Conservation (phyloP, 2,888 invertebrate genomes). For the Diaphora mendica region DNA sequence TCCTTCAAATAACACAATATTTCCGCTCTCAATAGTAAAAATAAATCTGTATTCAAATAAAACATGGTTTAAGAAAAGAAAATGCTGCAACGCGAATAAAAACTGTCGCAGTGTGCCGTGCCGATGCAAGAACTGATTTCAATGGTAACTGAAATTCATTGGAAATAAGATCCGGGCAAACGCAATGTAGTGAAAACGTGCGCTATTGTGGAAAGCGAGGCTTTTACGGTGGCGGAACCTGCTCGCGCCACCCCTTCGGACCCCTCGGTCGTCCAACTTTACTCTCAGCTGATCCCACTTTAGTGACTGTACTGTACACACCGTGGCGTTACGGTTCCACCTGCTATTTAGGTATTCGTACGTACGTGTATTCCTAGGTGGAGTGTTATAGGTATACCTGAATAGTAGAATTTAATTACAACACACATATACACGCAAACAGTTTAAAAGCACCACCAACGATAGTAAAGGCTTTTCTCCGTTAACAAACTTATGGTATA, state of each 20-base stretch:
- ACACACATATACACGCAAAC: neutral
- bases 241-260: slow-evolving; percentile 17
- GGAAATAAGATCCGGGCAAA: slow-evolving; percentile 70
- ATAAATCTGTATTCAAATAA: neutral
- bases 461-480: neutral
- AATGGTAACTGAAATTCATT: slow-evolving; percentile 70
- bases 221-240: slow-evolving; percentile 62
- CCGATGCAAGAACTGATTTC: slow-evolving; percentile 57
- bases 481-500: too few species aligned
- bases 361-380: slow-evolving; percentile 10
- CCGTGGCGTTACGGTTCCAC: slow-evolving; percentile 51
- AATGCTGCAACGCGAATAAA: slow-evolving; percentile 25
- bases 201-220: slow-evolving; percentile 68
- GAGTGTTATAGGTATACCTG: neutral
- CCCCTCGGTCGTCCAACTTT: slow-evolving; percentile 14
- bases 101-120: slow-evolving; percentile 30
- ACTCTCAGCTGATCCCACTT: slow-evolving; percentile 38
- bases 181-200: slow-evolving; percentile 77
- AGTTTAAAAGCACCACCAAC: neutral
- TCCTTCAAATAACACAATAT: slow-evolving; percentile 9
- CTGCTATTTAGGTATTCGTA: neutral
- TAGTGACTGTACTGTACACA: slow-evolving; percentile 46
- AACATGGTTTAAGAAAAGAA: neutral
- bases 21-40: neutral
- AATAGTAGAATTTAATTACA: neutral